Conservation (phyloP, 2,113 vertebrate species). For the Crotalus helleri region DNA sequence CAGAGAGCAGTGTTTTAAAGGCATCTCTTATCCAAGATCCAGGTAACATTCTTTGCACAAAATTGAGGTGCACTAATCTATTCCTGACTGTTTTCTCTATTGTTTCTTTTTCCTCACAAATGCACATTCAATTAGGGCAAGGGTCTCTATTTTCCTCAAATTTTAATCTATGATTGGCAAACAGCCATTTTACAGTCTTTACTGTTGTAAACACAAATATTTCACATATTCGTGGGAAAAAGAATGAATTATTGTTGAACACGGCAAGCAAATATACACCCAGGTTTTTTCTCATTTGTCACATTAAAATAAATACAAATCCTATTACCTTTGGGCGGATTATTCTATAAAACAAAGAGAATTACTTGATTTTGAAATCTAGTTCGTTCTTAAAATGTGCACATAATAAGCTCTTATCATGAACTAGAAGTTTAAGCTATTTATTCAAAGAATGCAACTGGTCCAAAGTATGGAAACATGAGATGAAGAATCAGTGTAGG, state of each 20-base stretch:
- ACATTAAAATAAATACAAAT: neutral
- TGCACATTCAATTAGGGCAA: neutral
- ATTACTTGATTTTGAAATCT: neutral
- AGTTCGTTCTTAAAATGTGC: neutral
- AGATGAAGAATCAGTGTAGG: slow-evolving; percentile 10
- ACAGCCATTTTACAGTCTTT: neutral
- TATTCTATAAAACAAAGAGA: neutral
- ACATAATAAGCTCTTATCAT: neutral
- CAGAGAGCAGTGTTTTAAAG: slow-evolving; percentile 16
- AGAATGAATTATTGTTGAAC: neutral
- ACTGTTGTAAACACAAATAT: neutral
- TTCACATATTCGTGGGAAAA: neutral
- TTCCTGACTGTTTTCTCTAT: neutral
- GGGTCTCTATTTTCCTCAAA: neutral
- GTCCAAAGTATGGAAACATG: slow-evolving; percentile 18
- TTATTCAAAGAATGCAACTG: slow-evolving; percentile 13
- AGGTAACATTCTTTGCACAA: neutral
- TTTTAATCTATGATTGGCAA: slow-evolving; percentile 5
- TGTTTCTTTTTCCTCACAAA: rapidly evolving
- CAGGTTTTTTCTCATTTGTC: neutral
- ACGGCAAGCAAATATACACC: neutral
- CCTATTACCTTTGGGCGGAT: neutral
- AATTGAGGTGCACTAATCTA: rapidly evolving
- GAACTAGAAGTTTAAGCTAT: neutral
- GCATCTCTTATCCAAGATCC: neutral